These are phyloP conservation scores for Bucco capensis DNA, from an alignment of 2,113 vertebrate genomes.

Conservation along the genomic window DNA sequence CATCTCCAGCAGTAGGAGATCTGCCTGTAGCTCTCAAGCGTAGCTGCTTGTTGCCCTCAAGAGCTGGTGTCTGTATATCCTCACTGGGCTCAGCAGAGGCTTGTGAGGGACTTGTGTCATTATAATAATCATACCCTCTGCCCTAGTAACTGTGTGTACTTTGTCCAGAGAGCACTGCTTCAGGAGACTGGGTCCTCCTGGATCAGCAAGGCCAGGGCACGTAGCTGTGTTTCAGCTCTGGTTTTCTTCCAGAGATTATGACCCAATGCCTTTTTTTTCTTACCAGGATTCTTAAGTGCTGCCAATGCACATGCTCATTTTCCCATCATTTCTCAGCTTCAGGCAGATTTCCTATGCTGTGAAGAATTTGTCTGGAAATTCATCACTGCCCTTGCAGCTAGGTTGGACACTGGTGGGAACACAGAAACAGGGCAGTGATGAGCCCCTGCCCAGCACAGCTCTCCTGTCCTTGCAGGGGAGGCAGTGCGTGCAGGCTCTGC, in stretches of 20 bases:
- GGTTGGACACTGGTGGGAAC: rapidly evolving
- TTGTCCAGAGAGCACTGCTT: background rate
- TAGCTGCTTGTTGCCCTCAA: background rate
- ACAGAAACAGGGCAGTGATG: rapidly evolving
- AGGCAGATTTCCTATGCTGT: background rate
- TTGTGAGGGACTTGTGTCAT: rapidly evolving
- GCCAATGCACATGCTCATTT: background rate
- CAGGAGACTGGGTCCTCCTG: background rate
- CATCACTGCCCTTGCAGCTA: background rate
- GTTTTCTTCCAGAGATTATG: background rate
- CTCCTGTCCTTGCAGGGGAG: background rate
- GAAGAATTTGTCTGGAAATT: background rate
- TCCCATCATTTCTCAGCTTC: background rate
- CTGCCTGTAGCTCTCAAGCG: background rate
- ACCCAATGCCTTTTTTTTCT: background rate
- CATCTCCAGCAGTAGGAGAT: background rate
- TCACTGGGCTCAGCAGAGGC: background rate
- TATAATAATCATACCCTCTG: background rate
- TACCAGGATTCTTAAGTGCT: background rate
- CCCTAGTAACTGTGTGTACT: background rate
- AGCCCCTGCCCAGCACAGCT: background rate
- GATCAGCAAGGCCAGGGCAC: background rate
- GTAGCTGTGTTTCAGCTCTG: background rate
- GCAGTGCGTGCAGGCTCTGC: background rate
- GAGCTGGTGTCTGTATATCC: background rate